Evolutionary conservation across 2,797 vertebrate species (phyloP).

Genomic region (Rhinella marina): DNA sequence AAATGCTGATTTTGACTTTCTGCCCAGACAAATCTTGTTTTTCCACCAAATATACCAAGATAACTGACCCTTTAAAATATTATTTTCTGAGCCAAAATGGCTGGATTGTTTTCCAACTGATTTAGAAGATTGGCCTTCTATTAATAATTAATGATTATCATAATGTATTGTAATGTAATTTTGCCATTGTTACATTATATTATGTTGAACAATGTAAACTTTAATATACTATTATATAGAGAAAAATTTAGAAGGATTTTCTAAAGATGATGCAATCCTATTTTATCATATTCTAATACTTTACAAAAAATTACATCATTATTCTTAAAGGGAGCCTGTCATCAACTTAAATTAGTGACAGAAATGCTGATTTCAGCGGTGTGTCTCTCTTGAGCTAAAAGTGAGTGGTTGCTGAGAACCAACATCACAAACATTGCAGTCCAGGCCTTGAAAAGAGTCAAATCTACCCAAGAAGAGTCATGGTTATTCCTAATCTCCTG

Average conservation of each 20-base stretch:
- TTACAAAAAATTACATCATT: neutral
- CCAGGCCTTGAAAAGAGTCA: no score
- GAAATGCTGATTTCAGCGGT: no score
- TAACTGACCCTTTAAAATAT: conserved; percentile 46
- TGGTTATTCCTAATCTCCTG: no score
- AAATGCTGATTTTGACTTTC: conserved; percentile 64
- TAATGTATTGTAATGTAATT: conserved; percentile 43
- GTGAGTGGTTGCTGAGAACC: no score
- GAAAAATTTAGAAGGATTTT: neutral
- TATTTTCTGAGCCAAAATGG: conserved; percentile 57
- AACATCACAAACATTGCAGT: no score
- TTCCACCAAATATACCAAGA: conserved; percentile 53
- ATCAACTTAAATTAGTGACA: no score
- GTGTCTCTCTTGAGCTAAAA: no score
- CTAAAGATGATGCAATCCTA: neutral
- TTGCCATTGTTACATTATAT: neutral
- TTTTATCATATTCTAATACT: neutral
- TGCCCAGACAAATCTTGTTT: conserved; percentile 62
- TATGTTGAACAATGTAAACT: neutral
- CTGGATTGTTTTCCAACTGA: conserved; percentile 49
- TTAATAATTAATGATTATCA: conserved; percentile 50
- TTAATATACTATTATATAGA: neutral
- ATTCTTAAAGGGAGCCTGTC: no score
- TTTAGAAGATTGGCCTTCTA: conserved; percentile 33
- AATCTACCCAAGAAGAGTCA: no score